phyloP scores from a whole-genome alignment of 1,140 invertebrate genomes.

The Eupeodes corollae region DNA sequence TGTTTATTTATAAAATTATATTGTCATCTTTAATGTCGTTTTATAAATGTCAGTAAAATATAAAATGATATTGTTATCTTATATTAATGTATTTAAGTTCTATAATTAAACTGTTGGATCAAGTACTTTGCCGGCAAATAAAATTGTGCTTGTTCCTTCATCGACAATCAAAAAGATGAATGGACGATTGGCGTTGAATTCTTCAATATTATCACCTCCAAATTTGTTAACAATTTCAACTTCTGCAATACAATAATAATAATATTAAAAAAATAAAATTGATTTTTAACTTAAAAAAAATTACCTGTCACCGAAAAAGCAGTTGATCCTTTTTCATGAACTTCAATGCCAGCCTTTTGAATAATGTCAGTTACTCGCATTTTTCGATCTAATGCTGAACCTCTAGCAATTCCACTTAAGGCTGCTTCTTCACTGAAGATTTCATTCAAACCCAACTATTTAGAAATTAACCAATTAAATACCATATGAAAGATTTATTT shows the following conservation, averaged over 20 bases:
- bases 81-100: no score
- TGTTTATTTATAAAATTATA: no score
- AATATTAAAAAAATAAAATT: constrained; percentile 2
- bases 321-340: constrained; percentile 71
- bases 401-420: constrained; percentile 49
- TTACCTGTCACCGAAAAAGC: constrained; percentile 59
- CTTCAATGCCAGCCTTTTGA: constrained; percentile 71
- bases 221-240: constrained; percentile 61
- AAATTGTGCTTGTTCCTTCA: constrained; percentile 51
- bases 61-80: no score
- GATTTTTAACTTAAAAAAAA: background rate
- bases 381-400: constrained; percentile 37
- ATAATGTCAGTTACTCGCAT: constrained; percentile 59
- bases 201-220: constrained; percentile 40
- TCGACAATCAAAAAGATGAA: constrained; percentile 75
- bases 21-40: no score
- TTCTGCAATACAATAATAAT: constrained; percentile 40
- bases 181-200: constrained; percentile 57
- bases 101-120: constrained; percentile 41
- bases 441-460: constrained; percentile 54
- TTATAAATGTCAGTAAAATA: no score
- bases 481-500: background rate
- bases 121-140: constrained; percentile 59
- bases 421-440: constrained; percentile 58
- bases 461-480: constrained; percentile 3